Base-by-base conservation (phyloP, 1,140 invertebrate species). In the Apis cerana region DNA sequence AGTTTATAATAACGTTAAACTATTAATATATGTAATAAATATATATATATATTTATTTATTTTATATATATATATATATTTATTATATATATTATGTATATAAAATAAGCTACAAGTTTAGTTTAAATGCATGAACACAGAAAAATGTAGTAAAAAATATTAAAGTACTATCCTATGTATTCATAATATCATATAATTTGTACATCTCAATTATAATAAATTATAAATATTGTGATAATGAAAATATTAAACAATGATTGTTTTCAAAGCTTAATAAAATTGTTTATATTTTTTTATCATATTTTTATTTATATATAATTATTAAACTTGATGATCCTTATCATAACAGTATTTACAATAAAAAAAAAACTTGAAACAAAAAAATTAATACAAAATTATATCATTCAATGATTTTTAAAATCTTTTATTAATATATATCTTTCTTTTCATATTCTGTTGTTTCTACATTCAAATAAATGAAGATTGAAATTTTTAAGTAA, bases 181-280 rank as follows among this genome's bases (percentile, higher is more conserved):
- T 76, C n/a, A 86, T 72, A 78, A 75, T 70, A 76, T 23, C 86
- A 76, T 52, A 85, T 70, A 86, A 82, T 87, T 83, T 77, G 65
- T 82, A 76, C 54, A 76, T 61, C 74, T 52, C 65, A 27, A 61
- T 77, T 58, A n/a, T 56, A 82, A 77, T 69, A 82, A 77, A 77
- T 82, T 82, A 82, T 77, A 77, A 77, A 77, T 77, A 82, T 82
- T 82, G 80, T 82, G 58, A 82, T 77, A 82, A 67, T 68, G 50
- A 58, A 81, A 56, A 69, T 8, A 54, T 61, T 33, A 67, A 56
- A 76, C 27, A 17, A 78, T 27, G 23, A 64, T 43, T 78, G 23
- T 71, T 58, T 71, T 56, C 43, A 3, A 64, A 78, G 23, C 64
- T 61, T 82, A 70, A 78, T 77, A 64, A 78, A 82, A 62, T 8